Conservation (phyloP, 2,888 invertebrate species). For the Trisateles emortualis region DNA sequence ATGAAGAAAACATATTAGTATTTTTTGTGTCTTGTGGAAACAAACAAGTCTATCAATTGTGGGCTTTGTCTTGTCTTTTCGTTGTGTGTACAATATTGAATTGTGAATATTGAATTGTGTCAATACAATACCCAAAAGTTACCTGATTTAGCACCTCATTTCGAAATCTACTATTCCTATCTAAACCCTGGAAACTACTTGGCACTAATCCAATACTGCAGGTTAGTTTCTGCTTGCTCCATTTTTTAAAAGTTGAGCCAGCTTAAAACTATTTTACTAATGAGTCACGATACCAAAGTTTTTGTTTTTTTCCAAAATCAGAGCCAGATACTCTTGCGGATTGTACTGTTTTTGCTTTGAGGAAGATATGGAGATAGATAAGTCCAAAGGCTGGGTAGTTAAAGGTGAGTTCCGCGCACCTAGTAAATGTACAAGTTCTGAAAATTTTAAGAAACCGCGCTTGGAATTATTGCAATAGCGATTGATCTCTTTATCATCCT, state of each 20-base stretch:
- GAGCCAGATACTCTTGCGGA: background rate
- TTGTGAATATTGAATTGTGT: background rate
- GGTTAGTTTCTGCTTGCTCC: constrained; percentile 51
- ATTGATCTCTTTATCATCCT: too few species aligned
- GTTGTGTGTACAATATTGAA: background rate
- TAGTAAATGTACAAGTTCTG: too few species aligned
- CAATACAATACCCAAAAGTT: background rate
- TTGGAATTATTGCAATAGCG: too few species aligned
- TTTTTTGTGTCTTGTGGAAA: background rate
- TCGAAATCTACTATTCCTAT: constrained; percentile 3
- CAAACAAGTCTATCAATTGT: background rate
- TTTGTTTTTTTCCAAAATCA: background rate
- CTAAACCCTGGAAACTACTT: constrained; percentile 36
- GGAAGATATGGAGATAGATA: too few species aligned
- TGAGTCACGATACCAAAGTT: constrained; percentile 23
- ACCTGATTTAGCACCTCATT: background rate
- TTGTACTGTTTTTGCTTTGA: too few species aligned
- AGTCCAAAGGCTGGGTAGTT: too few species aligned
- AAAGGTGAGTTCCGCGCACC: too few species aligned
- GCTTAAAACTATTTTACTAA: constrained; percentile 45
- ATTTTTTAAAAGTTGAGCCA: constrained; percentile 43
- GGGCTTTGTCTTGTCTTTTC: background rate
- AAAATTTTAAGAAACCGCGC: too few species aligned
- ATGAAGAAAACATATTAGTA: background rate
- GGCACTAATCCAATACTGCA: constrained; percentile 56